phyloP scores from a whole-genome alignment of 2,113 vertebrate species.

The Crypturellus undulatus region DNA sequence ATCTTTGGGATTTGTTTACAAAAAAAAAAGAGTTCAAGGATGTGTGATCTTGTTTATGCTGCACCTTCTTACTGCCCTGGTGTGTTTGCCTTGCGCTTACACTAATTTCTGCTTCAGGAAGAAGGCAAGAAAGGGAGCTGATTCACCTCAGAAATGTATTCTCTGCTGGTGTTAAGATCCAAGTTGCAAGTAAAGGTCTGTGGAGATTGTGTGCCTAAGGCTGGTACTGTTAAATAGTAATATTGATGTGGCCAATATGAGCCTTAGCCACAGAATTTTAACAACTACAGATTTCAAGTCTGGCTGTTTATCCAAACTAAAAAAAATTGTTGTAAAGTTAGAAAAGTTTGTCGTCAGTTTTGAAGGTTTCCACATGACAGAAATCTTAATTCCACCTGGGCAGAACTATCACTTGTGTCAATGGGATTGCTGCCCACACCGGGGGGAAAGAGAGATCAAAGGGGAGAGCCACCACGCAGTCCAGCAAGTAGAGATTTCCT shows the following conservation, averaged over 20 bases:
- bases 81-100: neutral
- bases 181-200: neutral
- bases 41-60: neutral
- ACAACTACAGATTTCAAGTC: neutral
- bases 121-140: neutral
- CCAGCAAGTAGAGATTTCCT: neutral
- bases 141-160: neutral
- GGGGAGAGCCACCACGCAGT: neutral
- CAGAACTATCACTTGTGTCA: neutral
- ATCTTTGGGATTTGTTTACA: neutral
- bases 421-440: accelerated
- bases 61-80: accelerated
- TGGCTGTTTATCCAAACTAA: neutral
- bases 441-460: neutral
- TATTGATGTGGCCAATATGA: neutral
- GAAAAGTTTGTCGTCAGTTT: neutral
- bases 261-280: neutral
- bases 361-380: neutral
- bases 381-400: neutral
- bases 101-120: neutral
- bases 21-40: neutral
- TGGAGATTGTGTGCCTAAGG: neutral
- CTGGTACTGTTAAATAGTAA: neutral
- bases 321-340: neutral
- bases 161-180: neutral